A percentile compares a stretch with the other conserved stretches of the same genome.
These are phyloP conservation scores for Octodon degus DNA, from an alignment of 2,113 vertebrate species.

Conservation along the genomic window DNA sequence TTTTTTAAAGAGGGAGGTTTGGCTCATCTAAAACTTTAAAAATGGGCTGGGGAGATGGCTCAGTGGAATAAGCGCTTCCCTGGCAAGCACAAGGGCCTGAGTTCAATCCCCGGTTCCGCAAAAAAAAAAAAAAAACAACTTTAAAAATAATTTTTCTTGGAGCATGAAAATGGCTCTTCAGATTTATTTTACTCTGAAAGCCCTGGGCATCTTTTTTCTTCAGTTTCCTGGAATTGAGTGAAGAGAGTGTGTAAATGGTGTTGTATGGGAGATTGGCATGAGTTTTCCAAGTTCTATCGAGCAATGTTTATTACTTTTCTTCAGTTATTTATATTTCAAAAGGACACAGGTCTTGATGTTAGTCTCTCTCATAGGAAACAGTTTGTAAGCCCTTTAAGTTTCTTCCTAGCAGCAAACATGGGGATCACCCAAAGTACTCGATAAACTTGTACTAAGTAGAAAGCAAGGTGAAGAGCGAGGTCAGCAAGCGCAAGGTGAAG, in stretches of 20 bases:
- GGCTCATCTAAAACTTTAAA: neutral
- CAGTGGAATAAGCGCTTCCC: too few species aligned
- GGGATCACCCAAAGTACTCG: neutral
- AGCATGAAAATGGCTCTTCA: neutral
- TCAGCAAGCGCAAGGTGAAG: neutral
- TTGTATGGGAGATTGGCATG: neutral
- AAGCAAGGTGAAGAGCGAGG: neutral
- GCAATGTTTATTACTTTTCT: neutral
- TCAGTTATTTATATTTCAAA: slow-evolving; percentile 40
- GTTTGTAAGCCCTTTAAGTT: neutral
- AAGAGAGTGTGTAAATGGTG: neutral
- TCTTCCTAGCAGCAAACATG: neutral
- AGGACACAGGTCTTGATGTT: neutral
- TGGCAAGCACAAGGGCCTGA: too few species aligned
- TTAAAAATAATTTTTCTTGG: neutral
- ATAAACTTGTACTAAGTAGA: neutral
- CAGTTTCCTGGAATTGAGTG: neutral
- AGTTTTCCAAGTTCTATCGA: slow-evolving; percentile 12
- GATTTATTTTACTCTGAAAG: neutral
- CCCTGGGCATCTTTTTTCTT: neutral
- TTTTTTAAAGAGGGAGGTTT: slow-evolving; percentile 29
- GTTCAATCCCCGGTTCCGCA: too few species aligned
- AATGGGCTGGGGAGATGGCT: too few species aligned
- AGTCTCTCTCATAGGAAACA: neutral
- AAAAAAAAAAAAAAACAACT: too few species aligned